Conservation (phyloP, 2,797 vertebrate genomes). For the Acrocephalus scirpaceus region DNA sequence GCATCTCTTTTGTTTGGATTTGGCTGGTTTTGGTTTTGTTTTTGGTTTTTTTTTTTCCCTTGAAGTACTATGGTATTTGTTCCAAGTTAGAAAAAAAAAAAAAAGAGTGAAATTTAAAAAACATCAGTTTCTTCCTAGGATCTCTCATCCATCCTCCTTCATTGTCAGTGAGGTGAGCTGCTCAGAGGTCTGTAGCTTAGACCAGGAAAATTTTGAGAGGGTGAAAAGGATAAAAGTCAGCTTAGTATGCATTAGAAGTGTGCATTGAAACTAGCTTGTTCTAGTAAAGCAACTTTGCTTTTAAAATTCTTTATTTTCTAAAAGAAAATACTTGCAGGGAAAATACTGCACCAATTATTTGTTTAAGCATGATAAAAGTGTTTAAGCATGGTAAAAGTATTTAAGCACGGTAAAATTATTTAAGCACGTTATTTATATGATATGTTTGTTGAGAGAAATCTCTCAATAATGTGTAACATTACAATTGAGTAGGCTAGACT, state of each 20-base stretch:
- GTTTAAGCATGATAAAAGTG: background rate
- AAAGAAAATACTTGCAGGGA: background rate
- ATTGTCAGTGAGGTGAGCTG: background rate
- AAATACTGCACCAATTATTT: background rate
- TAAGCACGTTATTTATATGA: background rate
- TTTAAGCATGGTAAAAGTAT: background rate
- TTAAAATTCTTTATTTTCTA: background rate
- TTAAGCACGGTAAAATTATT: background rate
- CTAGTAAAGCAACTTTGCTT: background rate
- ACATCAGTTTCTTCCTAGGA: background rate
- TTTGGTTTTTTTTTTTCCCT: background rate
- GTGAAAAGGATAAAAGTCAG: background rate
- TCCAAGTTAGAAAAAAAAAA: background rate
- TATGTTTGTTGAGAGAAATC: background rate
- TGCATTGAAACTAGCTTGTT: background rate
- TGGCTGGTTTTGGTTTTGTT: too few species aligned
- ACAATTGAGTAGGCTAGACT: too few species aligned
- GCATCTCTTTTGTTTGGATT: background rate
- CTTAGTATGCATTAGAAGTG: accelerated
- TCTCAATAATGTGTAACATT: background rate
- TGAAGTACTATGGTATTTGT: background rate
- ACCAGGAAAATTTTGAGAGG: background rate
- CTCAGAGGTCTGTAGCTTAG: background rate
- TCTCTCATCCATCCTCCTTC: background rate
- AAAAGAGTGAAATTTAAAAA: background rate